Percentiles rank a stretch among this genome's conserved stretches.
Evolutionary conservation across 2,113 vertebrate species (phyloP).

Genomic region (Thinocorus orbignyianus): DNA sequence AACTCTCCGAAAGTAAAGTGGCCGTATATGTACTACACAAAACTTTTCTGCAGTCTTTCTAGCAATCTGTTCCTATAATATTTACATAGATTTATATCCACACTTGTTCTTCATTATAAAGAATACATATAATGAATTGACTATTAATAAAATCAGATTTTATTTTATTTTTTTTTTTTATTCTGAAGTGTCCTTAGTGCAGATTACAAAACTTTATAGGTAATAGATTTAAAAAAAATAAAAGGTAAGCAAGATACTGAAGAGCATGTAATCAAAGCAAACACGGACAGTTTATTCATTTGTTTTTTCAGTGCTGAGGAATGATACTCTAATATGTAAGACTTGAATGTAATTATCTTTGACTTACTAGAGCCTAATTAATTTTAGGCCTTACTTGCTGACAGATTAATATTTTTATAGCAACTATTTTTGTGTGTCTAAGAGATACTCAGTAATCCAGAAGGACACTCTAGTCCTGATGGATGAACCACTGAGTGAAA

Average conservation of each 20-base stretch:
- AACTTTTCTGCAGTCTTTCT: neutral
- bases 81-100: neutral
- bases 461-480: neutral
- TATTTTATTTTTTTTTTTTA: neutral
- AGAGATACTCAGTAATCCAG: neutral
- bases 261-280: neutral
- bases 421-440: neutral
- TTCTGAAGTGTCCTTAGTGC: neutral
- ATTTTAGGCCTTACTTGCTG: neutral
- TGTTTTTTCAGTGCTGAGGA: neutral
- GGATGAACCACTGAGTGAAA: neutral
- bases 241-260: neutral
- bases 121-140: neutral
- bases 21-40: neutral
- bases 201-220: neutral
- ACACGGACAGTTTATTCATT: neutral
- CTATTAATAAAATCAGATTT: neutral
- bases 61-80: neutral
- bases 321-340: accelerated
- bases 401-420: neutral
- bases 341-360: neutral
- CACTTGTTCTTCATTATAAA: neutral
- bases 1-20: neutral
- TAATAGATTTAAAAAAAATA: neutral
- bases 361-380: neutral